These are phyloP conservation scores for Aphidoletes aphidimyza DNA, from an alignment of 2,888 invertebrate species.

Conservation along the genomic window DNA sequence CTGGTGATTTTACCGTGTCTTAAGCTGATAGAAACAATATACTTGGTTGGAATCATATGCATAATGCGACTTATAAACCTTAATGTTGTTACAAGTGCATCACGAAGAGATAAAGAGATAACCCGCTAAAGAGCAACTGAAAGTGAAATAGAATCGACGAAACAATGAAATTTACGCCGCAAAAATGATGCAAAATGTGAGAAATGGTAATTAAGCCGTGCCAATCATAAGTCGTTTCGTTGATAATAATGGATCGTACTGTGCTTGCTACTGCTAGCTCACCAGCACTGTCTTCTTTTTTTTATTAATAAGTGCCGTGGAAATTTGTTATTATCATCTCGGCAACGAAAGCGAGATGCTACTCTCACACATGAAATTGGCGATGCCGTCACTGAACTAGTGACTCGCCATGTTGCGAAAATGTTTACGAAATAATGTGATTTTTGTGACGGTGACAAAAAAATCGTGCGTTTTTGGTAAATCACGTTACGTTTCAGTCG, in stretches of 20 bases:
- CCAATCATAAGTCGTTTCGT: not conserved
- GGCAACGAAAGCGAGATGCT: slow-evolving; percentile 32
- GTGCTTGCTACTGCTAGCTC: not conserved
- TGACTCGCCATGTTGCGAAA: not conserved
- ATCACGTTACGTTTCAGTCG: not conserved
- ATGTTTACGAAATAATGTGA: not conserved
- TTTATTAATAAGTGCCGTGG: not conserved
- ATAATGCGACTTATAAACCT: not conserved
- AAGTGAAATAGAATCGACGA: slow-evolving; percentile 37
- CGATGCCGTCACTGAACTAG: not conserved
- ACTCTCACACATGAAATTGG: not conserved
- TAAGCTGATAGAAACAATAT: too few relatives aligned
- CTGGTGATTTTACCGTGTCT: too few relatives aligned
- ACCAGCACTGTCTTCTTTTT: not conserved
- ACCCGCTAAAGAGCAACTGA: slow-evolving; percentile 11
- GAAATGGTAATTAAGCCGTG: slow-evolving; percentile 8
- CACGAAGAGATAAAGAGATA: not conserved
- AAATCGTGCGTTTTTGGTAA: not conserved
- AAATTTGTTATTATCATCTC: slow-evolving; percentile 10
- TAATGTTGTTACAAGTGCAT: not conserved
- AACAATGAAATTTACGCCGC: not conserved
- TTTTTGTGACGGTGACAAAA: too few relatives aligned
- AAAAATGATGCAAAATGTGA: not conserved
- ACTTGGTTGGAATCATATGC: not conserved
- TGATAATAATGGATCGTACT: not conserved